Evolutionary conservation across 64 coral and sea anemone species (phyloP).

Genomic region (Hydrozoanthus tunicans): DNA sequence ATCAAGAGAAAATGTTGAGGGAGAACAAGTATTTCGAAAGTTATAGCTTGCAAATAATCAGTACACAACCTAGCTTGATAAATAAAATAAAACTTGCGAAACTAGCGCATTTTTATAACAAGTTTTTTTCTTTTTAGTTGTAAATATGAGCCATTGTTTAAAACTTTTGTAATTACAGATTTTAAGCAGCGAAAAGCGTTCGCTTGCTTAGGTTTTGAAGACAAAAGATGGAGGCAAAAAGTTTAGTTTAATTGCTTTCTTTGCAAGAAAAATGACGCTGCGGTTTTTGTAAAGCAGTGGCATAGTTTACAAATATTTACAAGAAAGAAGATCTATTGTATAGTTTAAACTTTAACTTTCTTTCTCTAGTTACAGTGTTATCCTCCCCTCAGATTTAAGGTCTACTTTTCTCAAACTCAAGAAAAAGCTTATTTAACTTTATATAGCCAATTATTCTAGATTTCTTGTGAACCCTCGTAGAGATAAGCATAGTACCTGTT

Average conservation of each 20-base stretch:
- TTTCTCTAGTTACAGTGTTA: neutral
- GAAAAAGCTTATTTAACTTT: too few relatives aligned
- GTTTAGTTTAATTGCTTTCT: neutral
- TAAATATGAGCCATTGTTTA: too few relatives aligned
- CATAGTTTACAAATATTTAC: neutral
- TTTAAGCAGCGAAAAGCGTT: too few relatives aligned
- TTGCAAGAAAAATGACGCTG: slow-evolving; percentile 34
- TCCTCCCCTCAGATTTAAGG: neutral
- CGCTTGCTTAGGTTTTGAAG: neutral
- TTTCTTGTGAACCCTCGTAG: neutral
- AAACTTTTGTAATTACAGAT: too few relatives aligned
- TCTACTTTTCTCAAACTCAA: neutral
- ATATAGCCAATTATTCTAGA: neutral
- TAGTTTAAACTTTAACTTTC: neutral
- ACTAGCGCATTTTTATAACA: too few relatives aligned
- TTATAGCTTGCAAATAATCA: too few relatives aligned
- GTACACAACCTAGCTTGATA: too few relatives aligned
- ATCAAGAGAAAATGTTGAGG: too few relatives aligned
- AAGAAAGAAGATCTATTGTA: neutral
- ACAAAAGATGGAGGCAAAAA: neutral
- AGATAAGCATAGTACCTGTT: neutral
- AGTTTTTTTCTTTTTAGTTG: too few relatives aligned
- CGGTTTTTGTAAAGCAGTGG: neutral
- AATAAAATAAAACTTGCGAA: too few relatives aligned
- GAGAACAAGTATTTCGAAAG: too few relatives aligned